Percentiles rank a stretch among this genome's conserved stretches.
phyloP scores from a whole-genome alignment of 2,797 vertebrate genomes.

The Esox masquinongy region DNA sequence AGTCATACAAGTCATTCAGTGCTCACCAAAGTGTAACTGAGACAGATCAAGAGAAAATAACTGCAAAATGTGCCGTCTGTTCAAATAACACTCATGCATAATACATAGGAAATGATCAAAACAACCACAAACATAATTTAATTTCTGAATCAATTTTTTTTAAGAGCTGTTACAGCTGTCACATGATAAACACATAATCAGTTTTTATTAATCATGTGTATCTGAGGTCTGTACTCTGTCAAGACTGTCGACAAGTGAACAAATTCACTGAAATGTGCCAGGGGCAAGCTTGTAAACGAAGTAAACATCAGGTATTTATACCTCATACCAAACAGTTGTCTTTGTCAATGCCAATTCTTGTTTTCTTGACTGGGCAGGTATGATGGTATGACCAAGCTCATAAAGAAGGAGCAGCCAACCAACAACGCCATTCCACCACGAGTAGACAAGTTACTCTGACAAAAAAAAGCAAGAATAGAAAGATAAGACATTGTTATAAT shows the following conservation, averaged over 20 bases:
- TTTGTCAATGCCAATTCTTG: background rate
- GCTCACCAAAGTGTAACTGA: background rate
- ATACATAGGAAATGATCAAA: conserved; percentile 21
- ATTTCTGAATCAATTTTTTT: background rate
- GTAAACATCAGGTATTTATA: conserved; percentile 6
- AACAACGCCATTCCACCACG: background rate
- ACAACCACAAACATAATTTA: conserved; percentile 10
- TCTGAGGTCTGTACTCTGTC: background rate
- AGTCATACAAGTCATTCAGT: background rate
- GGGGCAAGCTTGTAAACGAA: background rate
- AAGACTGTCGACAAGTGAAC: background rate
- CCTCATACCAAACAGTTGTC: background rate
- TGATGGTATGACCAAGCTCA: background rate
- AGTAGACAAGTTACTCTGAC: conserved; percentile 23
- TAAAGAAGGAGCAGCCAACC: background rate
- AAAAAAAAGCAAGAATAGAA: conserved; percentile 13
- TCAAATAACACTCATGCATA: conserved; percentile 42
- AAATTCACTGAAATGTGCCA: conserved; percentile 1
- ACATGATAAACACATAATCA: background rate
- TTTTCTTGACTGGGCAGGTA: background rate
- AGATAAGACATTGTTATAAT: conserved; percentile 16
- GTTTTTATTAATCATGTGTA: background rate
- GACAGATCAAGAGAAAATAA: background rate
- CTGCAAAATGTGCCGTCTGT: background rate
- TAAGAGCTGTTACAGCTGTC: background rate